Percentiles rank a stretch among this genome's conserved stretches.
phyloP scores from a whole-genome alignment of 2,113 vertebrate genomes.

The Gracilinanus agilis region DNA sequence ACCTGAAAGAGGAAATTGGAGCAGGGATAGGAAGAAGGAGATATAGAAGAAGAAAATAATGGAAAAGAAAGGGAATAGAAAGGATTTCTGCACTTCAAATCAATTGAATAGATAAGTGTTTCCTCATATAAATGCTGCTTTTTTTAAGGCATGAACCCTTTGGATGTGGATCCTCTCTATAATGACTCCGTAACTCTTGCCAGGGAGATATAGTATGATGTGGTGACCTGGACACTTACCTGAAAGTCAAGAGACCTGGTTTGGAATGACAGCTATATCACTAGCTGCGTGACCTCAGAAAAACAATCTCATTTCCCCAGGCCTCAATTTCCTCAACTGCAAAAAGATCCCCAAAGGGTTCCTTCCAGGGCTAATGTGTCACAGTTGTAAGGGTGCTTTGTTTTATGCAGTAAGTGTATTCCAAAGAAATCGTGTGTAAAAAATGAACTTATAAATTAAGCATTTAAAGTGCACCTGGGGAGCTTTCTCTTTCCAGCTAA shows the following conservation, averaged over 20 bases:
- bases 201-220: neutral
- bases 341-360: neutral
- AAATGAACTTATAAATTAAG: neutral
- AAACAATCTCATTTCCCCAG: neutral
- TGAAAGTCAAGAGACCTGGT: neutral
- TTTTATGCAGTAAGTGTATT: neutral
- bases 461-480: neutral
- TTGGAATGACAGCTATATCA: neutral
- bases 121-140: neutral
- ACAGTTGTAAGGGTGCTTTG: neutral
- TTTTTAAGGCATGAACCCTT: neutral
- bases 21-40: neutral
- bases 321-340: neutral
- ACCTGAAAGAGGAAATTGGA: conserved; percentile 10
- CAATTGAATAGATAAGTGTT: neutral
- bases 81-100: neutral
- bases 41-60: neutral
- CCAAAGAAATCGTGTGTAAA: neutral
- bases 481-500: neutral
- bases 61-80: neutral
- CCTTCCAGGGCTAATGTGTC: neutral
- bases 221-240: neutral
- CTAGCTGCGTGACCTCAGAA: neutral
- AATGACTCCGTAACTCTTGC: neutral
- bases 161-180: neutral